phyloP scores from a whole-genome alignment of 2,888 invertebrate species.

The Ophonus ardosiacus region DNA sequence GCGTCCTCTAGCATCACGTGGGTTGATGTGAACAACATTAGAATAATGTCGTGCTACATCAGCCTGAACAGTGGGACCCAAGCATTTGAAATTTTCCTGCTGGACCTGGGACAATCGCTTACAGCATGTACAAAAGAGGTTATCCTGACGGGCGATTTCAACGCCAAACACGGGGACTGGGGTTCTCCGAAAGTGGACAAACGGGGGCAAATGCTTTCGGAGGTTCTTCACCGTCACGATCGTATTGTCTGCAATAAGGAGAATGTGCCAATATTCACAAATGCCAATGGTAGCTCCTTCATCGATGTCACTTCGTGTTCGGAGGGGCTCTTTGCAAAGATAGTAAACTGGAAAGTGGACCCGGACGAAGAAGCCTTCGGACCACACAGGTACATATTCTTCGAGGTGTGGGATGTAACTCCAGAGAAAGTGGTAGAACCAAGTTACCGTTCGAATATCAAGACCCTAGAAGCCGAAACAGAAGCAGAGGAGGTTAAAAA shows the following conservation, averaged over 20 bases:
- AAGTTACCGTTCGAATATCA: not conserved
- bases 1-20: not conserved
- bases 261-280: not conserved
- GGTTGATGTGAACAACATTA: not conserved
- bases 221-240: too few relatives aligned
- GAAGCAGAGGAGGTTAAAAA: not conserved
- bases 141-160: too few relatives aligned
- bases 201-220: too few relatives aligned
- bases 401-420: not conserved
- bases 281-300: not conserved
- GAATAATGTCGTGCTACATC: not conserved
- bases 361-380: not conserved
- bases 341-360: conserved; percentile 1
- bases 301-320: conserved; percentile 14
- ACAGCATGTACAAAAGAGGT: too few relatives aligned
- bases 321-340: not conserved
- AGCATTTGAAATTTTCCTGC: too few relatives aligned
- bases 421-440: not conserved
- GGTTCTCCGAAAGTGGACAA: too few relatives aligned
- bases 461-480: not conserved
- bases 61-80: not conserved
- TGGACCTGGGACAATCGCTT: too few relatives aligned
- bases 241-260: not conserved
- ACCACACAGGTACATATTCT: conserved; percentile 9
- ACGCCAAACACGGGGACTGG: too few relatives aligned